Percentiles rank a stretch among this genome's conserved stretches.
These are phyloP conservation scores for Balearica regulorum DNA, from an alignment of 2,797 vertebrate genomes.

Conservation along the genomic window DNA sequence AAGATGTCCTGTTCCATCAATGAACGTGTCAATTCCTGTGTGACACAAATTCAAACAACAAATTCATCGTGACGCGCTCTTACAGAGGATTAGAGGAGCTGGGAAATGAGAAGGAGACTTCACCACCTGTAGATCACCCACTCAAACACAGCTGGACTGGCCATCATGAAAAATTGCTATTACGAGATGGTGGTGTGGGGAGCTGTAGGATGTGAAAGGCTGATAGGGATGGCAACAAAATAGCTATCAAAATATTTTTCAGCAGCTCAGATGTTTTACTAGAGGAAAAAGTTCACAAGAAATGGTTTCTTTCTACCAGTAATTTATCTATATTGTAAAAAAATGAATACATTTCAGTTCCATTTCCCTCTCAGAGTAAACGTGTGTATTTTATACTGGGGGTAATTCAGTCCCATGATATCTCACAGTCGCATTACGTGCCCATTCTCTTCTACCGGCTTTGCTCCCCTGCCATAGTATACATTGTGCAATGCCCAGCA, in stretches of 20 bases:
- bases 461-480: neutral
- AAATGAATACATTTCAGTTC: neutral
- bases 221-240: neutral
- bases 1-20: neutral
- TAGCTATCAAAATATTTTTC: neutral
- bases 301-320: neutral
- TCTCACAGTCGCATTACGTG: neutral
- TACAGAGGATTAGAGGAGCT: neutral
- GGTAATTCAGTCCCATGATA: neutral
- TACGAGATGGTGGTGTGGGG: neutral
- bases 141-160: neutral
- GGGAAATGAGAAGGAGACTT: neutral
- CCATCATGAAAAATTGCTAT: neutral
- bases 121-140: neutral
- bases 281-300: neutral
- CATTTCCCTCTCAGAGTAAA: neutral
- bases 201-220: neutral
- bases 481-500: neutral
- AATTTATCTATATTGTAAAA: neutral
- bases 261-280: fast-evolving
- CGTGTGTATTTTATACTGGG: neutral
- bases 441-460: neutral
- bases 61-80: neutral
- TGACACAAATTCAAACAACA: neutral
- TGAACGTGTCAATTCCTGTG: neutral